Evolutionary conservation across 2,888 invertebrate genomes (phyloP), one percentile per base, ranked within the genome.

Genomic region (Hartigia nigra): DNA sequence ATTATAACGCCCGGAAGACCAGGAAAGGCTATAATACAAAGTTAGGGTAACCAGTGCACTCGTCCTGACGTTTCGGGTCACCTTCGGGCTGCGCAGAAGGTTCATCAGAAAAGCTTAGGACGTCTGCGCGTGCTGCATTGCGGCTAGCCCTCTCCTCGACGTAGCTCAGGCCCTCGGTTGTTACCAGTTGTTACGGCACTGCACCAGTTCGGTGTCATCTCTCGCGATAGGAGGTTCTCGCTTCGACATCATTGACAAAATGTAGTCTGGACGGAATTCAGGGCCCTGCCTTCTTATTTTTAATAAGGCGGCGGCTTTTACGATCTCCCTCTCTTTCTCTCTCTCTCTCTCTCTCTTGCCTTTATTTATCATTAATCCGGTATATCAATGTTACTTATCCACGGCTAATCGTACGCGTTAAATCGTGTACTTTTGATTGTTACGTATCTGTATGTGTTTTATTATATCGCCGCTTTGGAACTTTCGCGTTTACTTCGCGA

Each of bases 61-160:
- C 39, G 77, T 69, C 31, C 77, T 69, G 74, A 55, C 69, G 4
- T 76, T 76, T 77, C 76, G 72, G 70, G 74, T 77, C 80, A 76
- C 31, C 55, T 83, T 83, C 83, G 84, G 82, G 82, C 80, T 80
- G 86, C 76, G 82, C 85, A 82, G 83, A 84, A 82, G 84, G 79
- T 85, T 84, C 82, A 87, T 86, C 84, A 84, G 84, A 84, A 82
- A 35, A 36, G n/a, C 84, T 80, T 82, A 88, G 87, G 82, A 88
- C 88, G 87, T 87, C 88, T 88, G 89, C 89, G 89, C 89, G 88
- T 87, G 85, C 84, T 88, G 88, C 89, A 89, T 87, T 89, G 89
- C 89, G 87, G 88, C 84, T 86, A 83, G 85, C 81, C 85, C 82
- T 82, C 84, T 85, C 83, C 81, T 83, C 81, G 77, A 31, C 70